phyloP scores from a whole-genome alignment of 23 tunicate genomes.

The Halocynthia roretzi region DNA sequence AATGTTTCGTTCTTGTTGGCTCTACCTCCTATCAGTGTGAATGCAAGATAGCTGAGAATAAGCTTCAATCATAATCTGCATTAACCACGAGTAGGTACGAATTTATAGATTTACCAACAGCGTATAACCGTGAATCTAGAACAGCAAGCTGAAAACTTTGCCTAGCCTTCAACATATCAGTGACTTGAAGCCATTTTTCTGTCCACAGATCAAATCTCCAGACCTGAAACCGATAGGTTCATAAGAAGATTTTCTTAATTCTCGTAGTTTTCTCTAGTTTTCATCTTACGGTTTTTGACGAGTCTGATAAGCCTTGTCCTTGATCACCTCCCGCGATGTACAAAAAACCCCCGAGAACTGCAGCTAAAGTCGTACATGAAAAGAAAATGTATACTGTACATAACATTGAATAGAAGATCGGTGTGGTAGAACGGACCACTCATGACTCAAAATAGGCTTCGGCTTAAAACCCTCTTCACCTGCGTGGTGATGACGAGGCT shows the following conservation, averaged over 20 bases:
- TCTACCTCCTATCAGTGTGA: conserved; percentile 54
- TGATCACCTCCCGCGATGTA: conserved; percentile 76
- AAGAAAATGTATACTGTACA: background rate
- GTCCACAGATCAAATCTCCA: conserved; percentile 71
- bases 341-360: conserved; percentile 44
- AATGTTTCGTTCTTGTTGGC: conserved; percentile 16
- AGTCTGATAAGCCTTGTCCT: conserved; percentile 19
- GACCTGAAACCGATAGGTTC: conserved; percentile 26
- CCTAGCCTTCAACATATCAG: conserved; percentile 45
- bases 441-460: too few relatives aligned
- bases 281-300: conserved; percentile 2
- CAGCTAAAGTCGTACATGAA: conserved; percentile 20
- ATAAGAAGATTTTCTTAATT: too few relatives aligned
- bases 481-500: conserved; percentile 75
- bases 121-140: conserved; percentile 46
- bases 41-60: background rate
- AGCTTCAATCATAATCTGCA: background rate
- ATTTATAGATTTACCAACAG: conserved; percentile 39
- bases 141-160: conserved; percentile 69
- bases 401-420: too few relatives aligned
- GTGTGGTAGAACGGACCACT: too few relatives aligned
- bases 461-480: too few relatives aligned
- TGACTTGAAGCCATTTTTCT: conserved; percentile 63
- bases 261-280: background rate
- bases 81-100: background rate